Evolutionary conservation across 2,797 vertebrate genomes (phyloP), one percentile per base, ranked within the genome.

Genomic region (Sandelia bainsii): DNA sequence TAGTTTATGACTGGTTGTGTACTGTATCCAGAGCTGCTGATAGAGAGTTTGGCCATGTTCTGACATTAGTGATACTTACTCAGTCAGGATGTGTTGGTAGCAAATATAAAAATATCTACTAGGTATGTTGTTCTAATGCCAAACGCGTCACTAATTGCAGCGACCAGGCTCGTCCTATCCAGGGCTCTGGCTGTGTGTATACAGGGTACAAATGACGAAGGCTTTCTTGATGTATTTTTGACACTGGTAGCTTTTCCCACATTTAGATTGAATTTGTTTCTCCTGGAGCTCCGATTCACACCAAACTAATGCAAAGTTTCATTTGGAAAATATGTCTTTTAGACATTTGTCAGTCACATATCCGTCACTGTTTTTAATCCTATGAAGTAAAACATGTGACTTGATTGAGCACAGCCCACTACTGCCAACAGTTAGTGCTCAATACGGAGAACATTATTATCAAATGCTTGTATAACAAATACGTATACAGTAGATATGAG

Each of bases 181-280:
- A 37, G 75, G 64, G 79, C 77, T 86, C 87, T 81, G 83, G 76
- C 70, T 77, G 76, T 86, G 81, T 87, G 79, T 83, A 80, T 80
- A 93, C 92, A 92, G 90, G 89, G 89, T 92, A 90, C 78, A 85
- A 86, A 85, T 12, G 16, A 72, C 75, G 68, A 80, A 68, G 81
- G 83, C 69, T 90, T 89, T 84, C 85, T 83, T 84, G 75, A 78
- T 90, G 81, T 80, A 62, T 87, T 91, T 88, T 79, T 80, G 61
- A 89, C 67, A 77, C 77, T 71, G 58, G 85, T 90, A 87, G 84
- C 79, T 86, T 91, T 91, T 91, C 87, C 90, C 91, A 92, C 91
- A 90, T 84, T 92, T 90, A 91, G 86, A 87, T 79, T 46, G 29
- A 67, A 49, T 72, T 80, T 62, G 68, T 65, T 79, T 82, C 52